phyloP scores from a whole-genome alignment of 1,140 invertebrate genomes.

The Saccostrea cuccullata region DNA sequence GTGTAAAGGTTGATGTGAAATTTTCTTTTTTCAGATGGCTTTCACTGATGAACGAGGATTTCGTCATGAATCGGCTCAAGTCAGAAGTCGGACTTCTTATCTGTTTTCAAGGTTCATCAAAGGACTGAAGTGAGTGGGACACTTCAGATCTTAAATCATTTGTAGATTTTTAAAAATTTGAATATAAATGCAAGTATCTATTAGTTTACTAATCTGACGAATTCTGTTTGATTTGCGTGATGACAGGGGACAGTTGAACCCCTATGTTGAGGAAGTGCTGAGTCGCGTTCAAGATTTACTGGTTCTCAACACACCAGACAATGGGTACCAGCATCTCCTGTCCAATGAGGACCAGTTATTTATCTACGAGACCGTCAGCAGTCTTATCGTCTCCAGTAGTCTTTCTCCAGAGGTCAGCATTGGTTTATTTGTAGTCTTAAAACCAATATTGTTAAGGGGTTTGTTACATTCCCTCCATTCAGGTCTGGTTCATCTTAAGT shows the following conservation, averaged over 20 bases:
- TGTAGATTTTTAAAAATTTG: neutral
- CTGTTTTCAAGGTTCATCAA: conserved; percentile 82
- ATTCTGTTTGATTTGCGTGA: conserved; percentile 41
- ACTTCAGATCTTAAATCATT: neutral
- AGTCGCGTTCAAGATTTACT: conserved; percentile 80
- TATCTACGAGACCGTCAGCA: conserved; percentile 82
- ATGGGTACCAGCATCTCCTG: conserved; percentile 76
- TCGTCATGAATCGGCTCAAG: conserved; percentile 78
- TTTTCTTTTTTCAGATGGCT: conserved; percentile 69
- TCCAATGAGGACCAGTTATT: conserved; percentile 82
- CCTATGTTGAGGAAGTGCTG: conserved; percentile 81
- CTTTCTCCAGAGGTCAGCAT: conserved; percentile 77
- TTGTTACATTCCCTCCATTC: too few relatives aligned
- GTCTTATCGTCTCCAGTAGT: conserved; percentile 80
- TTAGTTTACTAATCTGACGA: neutral
- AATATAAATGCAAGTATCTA: neutral
- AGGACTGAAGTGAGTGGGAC: conserved; percentile 77
- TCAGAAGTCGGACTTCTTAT: conserved; percentile 81
- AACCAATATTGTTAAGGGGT: too few relatives aligned
- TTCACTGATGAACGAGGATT: conserved; percentile 82
- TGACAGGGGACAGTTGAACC: conserved; percentile 78
- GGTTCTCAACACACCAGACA: conserved; percentile 78
- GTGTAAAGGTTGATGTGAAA: neutral
- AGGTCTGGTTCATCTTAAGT: too few relatives aligned
- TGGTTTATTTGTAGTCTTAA: neutral